These are phyloP conservation scores for Listrodromus nycthemerus DNA, from an alignment of 2,888 invertebrate genomes.

Conservation along the genomic window DNA sequence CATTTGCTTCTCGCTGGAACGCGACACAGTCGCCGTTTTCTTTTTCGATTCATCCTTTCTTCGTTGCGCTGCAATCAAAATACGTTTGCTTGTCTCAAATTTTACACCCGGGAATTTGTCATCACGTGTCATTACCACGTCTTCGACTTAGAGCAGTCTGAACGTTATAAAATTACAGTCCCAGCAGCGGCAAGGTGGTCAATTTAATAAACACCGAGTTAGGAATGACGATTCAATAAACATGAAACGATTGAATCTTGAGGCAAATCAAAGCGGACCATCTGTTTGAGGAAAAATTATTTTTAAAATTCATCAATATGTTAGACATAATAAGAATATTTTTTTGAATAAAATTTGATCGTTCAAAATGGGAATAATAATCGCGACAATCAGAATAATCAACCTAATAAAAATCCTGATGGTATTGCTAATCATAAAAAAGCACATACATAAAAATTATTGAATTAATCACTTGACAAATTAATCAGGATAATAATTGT, in stretches of 20 bases:
- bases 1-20: slow-evolving; percentile 37
- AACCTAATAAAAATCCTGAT: too few relatives aligned
- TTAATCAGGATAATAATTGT: too few relatives aligned
- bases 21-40: slow-evolving; percentile 46
- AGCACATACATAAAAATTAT: too few relatives aligned
- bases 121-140: slow-evolving; percentile 2
- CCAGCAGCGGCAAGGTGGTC: neutral
- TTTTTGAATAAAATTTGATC: neutral
- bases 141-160: neutral
- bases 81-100: slow-evolving; percentile 37
- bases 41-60: slow-evolving; percentile 30
- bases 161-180: neutral
- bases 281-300: too few relatives aligned
- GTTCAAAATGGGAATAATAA: neutral
- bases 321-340: neutral
- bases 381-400: too few relatives aligned
- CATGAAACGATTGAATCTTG: too few relatives aligned
- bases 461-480: too few relatives aligned
- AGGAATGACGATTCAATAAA: too few relatives aligned
- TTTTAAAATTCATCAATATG: neutral
- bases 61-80: slow-evolving; percentile 42
- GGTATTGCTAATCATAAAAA: too few relatives aligned
- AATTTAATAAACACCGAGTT: neutral
- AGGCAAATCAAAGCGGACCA: too few relatives aligned
- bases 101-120: slow-evolving; percentile 25